phyloP scores from a whole-genome alignment of 2,797 vertebrate genomes.

The Onychomys torridus region DNA sequence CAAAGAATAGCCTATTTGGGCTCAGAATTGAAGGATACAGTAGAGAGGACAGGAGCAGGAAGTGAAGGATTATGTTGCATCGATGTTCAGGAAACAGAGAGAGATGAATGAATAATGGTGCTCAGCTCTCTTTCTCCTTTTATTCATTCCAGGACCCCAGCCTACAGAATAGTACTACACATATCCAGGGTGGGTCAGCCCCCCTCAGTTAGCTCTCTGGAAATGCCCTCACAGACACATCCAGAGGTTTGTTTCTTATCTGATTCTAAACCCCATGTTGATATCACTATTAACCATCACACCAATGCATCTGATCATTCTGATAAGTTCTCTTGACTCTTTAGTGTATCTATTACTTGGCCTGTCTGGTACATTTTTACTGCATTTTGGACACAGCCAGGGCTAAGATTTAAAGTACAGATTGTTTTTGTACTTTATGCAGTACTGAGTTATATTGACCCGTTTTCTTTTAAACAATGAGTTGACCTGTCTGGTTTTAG shows the following conservation, averaged over 20 bases:
- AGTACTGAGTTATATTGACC: no score
- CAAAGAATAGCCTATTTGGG: background rate
- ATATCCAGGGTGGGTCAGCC: background rate
- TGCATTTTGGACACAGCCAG: background rate
- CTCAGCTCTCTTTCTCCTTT: background rate
- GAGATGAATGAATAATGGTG: accelerated
- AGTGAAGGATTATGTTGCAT: background rate
- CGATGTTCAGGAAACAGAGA: background rate
- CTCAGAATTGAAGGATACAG: background rate
- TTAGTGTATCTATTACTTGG: background rate
- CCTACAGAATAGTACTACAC: background rate
- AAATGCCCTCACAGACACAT: background rate
- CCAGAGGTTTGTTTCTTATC: background rate
- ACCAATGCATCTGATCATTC: no score
- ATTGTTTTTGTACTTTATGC: background rate
- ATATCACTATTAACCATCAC: background rate
- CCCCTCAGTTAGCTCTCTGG: background rate
- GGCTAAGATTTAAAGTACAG: background rate
- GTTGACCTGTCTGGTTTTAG: background rate
- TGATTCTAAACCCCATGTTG: background rate
- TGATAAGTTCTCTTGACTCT: background rate
- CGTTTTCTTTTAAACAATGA: background rate
- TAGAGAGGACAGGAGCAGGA: accelerated
- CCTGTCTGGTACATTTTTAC: background rate
- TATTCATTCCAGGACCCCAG: no score